A percentile compares a stretch with the other conserved stretches of the same genome.
Evolutionary conservation across 2,113 vertebrate species (phyloP).

Genomic region (Dryoscopus gambensis): DNA sequence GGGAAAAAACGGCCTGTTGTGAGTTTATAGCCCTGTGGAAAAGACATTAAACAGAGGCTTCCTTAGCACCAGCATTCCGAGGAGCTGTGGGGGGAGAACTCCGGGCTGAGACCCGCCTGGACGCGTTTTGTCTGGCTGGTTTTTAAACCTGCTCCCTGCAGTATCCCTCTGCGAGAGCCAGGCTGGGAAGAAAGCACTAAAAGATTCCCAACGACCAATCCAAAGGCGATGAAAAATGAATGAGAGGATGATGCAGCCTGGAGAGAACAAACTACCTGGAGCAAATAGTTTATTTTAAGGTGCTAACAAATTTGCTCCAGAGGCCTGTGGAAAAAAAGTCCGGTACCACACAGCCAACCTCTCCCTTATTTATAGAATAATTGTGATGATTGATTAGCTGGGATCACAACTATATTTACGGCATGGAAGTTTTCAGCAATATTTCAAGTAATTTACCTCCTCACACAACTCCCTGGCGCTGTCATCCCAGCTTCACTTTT

Average conservation of each 20-base stretch:
- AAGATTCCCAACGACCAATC: not conserved
- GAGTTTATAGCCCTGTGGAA: constrained; percentile 49
- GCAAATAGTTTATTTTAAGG: constrained; percentile 54
- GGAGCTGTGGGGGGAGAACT: not conserved
- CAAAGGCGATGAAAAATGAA: constrained; percentile 27
- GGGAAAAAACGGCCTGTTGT: not conserved
- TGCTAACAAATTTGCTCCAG: constrained; percentile 49
- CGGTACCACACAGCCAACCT: not conserved
- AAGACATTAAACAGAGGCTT: constrained; percentile 1
- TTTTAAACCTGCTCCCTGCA: not conserved
- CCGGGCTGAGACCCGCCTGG: not conserved
- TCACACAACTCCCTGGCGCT: constrained; percentile 2
- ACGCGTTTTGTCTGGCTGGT: not conserved
- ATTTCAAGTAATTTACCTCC: constrained; percentile 57
- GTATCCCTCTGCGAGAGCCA: not conserved
- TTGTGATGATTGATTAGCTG: constrained; percentile 52
- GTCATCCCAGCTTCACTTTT: constrained; percentile 24
- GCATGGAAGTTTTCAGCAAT: constrained; percentile 22
- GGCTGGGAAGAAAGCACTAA: not conserved
- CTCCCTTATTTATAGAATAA: constrained; percentile 61
- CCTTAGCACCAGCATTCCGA: not conserved
- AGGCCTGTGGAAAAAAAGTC: constrained; percentile 11
- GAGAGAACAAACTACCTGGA: constrained; percentile 30
- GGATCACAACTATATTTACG: constrained; percentile 55
- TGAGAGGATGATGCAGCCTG: constrained; percentile 2